These are phyloP conservation scores for Mya arenaria DNA, from an alignment of 1,140 invertebrate species.

Conservation along the genomic window DNA sequence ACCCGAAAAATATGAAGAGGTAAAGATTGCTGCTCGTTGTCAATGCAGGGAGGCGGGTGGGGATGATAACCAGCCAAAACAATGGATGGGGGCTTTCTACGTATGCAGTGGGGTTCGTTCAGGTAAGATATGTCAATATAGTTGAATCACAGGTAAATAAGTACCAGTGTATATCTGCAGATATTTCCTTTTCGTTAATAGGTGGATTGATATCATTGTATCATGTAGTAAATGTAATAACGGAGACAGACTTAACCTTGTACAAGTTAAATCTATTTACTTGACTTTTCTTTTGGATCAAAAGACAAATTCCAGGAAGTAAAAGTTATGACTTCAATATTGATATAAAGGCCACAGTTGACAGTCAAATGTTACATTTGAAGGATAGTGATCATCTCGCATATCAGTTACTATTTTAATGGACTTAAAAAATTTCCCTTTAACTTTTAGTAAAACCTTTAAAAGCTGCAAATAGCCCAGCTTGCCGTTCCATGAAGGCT, in stretches of 20 bases:
- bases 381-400: background rate
- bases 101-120: constrained; percentile 26
- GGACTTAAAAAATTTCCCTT: background rate
- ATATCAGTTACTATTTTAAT: background rate
- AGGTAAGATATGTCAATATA: constrained; percentile 20
- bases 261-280: background rate
- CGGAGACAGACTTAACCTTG: background rate
- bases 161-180: background rate
- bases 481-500: background rate
- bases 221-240: background rate
- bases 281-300: too few species aligned
- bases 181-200: constrained; percentile 1
- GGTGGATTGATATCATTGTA: background rate
- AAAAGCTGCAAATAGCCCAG: background rate
- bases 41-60: constrained; percentile 27
- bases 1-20: background rate
- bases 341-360: background rate
- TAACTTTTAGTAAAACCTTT: background rate
- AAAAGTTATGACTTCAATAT: too few species aligned
- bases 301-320: too few species aligned
- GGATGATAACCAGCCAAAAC: constrained; percentile 22
- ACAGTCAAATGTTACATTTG: background rate
- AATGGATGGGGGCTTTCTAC: constrained; percentile 32
- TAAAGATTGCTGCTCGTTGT: background rate
- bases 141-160: background rate